phyloP scores from a whole-genome alignment of 1,140 invertebrate genomes.

The Elymnias hypermnestra region DNA sequence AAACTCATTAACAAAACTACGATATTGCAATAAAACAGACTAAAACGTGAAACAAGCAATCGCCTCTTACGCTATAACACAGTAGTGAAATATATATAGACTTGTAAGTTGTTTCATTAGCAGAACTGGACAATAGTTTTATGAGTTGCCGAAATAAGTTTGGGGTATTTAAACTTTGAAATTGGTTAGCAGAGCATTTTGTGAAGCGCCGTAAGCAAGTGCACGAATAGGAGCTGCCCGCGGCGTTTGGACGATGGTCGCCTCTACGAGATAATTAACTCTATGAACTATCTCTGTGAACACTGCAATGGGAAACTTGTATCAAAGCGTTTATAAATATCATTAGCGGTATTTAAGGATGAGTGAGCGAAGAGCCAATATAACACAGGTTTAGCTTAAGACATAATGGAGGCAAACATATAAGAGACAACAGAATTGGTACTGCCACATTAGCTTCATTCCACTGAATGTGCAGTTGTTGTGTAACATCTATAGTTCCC shows the following conservation, averaged over 20 bases:
- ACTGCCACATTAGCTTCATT: no score
- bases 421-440: no score
- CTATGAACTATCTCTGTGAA: conserved; percentile 56
- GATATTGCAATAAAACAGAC: no score
- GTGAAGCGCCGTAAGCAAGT: conserved; percentile 47
- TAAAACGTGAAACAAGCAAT: no score
- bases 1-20: no score
- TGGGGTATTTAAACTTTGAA: conserved; percentile 60
- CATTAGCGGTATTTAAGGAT: conserved; percentile 12
- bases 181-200: conserved; percentile 65
- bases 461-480: no score
- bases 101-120: conserved; percentile 18
- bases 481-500: no score
- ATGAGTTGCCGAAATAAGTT: conserved; percentile 70
- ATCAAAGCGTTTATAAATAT: conserved; percentile 57
- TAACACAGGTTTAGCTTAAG: no score
- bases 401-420: no score
- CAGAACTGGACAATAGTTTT: conserved; percentile 55
- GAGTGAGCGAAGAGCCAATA: not conserved
- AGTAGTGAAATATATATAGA: conserved; percentile 12
- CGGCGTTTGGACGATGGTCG: conserved; percentile 45
- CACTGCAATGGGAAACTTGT: conserved; percentile 60
- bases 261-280: conserved; percentile 67
- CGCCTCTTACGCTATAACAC: conserved; percentile 8
- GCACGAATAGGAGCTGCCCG: conserved; percentile 33